A percentile compares a stretch with the other conserved stretches of the same genome.
These are phyloP conservation scores for Peromyscus leucopus DNA, from an alignment of 2,113 vertebrate genomes.

Conservation along the genomic window DNA sequence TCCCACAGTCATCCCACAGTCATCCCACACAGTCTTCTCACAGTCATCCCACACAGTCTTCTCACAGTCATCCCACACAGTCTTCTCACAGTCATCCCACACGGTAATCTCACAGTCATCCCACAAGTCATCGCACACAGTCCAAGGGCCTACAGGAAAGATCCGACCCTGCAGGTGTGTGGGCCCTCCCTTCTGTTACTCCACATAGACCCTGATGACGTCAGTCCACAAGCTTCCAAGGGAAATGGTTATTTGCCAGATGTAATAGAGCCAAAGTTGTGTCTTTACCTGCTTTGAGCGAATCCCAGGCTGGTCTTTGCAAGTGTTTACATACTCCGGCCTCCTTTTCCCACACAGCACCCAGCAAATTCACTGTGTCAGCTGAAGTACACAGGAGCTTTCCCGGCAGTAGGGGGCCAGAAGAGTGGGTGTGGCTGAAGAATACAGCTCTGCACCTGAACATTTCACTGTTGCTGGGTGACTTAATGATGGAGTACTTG, in stretches of 20 bases:
- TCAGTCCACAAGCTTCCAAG: background rate
- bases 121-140: background rate
- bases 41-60: too few relatives aligned
- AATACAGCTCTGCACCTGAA: background rate
- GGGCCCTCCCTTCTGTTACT: background rate
- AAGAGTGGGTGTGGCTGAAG: background rate
- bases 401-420: background rate
- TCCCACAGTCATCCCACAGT: too few relatives aligned
- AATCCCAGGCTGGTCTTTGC: background rate
- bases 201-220: background rate
- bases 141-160: background rate
- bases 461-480: background rate
- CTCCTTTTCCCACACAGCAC: background rate
- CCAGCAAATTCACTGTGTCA: background rate
- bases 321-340: background rate
- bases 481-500: background rate
- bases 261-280: slow-evolving; percentile 17
- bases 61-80: too few relatives aligned
- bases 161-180: background rate
- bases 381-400: background rate
- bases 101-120: too few relatives aligned
- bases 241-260: background rate
- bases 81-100: too few relatives aligned
- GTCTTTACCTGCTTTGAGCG: background rate
- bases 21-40: too few relatives aligned